Base-by-base conservation (phyloP, 2,888 invertebrate genomes). In the Mesochorus sp. region DNA sequence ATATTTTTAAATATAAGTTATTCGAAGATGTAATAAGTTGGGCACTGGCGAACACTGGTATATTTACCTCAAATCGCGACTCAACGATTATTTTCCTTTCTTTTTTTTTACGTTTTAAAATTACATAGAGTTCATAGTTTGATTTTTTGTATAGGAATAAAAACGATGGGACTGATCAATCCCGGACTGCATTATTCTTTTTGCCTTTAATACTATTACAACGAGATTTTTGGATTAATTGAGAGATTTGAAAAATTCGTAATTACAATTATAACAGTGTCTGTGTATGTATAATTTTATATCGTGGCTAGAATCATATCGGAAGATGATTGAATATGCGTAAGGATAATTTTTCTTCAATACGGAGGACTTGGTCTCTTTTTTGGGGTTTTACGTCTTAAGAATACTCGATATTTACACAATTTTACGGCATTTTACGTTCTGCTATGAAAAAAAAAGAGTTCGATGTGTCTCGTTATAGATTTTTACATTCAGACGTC, bases 291-390 rank as follows among this genome's bases (percentile, higher is more conserved):
- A 31, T 10, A 28, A 62, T 37, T 37, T 28, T 14, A 24, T 17
- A 26, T 62, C n/a, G 28, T 57, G 44, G 55, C 47, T 70, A 57
- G 57, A 55, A 55, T 34, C 8, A 28, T 34, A 47, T 26, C 19
- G n/a, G 17, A 64, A 64, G 55, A 57, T 24, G 24, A 24, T 8
- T 44, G 14, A 34, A 31, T 61, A 6, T 62, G 47, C 5, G 14
- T 42, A n/a, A n/a, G n/a, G n/a, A n/a, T 42, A 0, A 1, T 70
- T 31, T 49, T 49, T 10, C 10, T 34, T 37, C 14, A 59, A 57
- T 57, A 68, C n/a, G 72, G 62, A 67, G 67, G 55, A 68, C 39
- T 77, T 77, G 77, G 77, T 77, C 77, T 49, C 62, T 51, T 76
- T 77, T 39, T 62, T n/a, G n/a, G n/a, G 72, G 68, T 73, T 59